Conservation (phyloP, 2,797 vertebrate species). For the Lophius americanus region DNA sequence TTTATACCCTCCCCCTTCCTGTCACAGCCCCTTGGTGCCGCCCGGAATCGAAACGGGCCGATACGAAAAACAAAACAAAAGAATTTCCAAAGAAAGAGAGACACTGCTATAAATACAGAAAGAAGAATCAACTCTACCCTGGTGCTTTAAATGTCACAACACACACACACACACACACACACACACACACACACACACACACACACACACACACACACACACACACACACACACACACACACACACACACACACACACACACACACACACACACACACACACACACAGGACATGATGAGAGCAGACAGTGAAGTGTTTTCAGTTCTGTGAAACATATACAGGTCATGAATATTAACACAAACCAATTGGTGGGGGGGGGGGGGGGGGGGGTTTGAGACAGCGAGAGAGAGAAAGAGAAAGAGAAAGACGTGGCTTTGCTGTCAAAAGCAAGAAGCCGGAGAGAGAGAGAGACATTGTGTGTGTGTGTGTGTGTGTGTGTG, state of each 20-base stretch:
- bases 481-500: too few relatives aligned
- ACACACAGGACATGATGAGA: constrained; percentile 52
- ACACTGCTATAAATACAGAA: constrained; percentile 54
- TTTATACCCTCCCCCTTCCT: constrained; percentile 34
- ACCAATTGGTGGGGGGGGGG: constrained; percentile 54
- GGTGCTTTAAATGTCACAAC: constrained; percentile 31
- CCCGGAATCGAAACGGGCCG: constrained; percentile 50
- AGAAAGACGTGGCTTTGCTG: neutral
- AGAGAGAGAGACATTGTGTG: constrained; percentile 18
- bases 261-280: constrained; percentile 34
- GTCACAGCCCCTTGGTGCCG: constrained; percentile 44
- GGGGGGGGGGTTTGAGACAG: constrained; percentile 8
- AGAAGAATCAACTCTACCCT: constrained; percentile 42
- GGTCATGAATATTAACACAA: constrained; percentile 72
- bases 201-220: constrained; percentile 36
- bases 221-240: constrained; percentile 28
- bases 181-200: constrained; percentile 25
- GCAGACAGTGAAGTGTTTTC: constrained; percentile 70
- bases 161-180: constrained; percentile 15
- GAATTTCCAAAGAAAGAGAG: neutral
- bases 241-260: constrained; percentile 16
- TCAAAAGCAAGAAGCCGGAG: neutral
- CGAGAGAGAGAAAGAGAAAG: neutral
- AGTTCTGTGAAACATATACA: constrained; percentile 63
- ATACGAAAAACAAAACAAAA: constrained; percentile 16